Evolutionary conservation across 1,140 invertebrate species (phyloP), one percentile per base, ranked within the genome.

Genomic region (Caerostris darwini): DNA sequence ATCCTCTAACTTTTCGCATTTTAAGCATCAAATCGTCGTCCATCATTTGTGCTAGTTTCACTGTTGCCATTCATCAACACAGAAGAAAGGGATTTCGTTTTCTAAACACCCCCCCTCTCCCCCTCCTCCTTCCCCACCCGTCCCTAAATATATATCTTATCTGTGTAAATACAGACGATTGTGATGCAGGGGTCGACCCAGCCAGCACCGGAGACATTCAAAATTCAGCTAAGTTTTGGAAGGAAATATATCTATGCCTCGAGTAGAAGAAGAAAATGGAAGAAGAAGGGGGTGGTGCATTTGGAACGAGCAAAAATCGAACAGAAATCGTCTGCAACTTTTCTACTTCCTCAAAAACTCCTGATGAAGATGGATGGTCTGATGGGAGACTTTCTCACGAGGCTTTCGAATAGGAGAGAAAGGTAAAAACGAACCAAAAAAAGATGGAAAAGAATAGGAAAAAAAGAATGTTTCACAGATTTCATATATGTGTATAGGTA

Each of bases 351-450:
- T 19, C 12, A 81, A 81, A 81, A 81, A 81, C 7, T 81, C 17
- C 71, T 83, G 82, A 83, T 83, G 82, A 83, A 83, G 82, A 83
- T 83, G 82, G 82, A 83, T 83, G 17, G 14, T 54, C 56, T 58
- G 82, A 83, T 83, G 82, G 82, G 82, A 57, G 57, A 83, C 6
- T 83, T 83, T 83, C 56, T 56, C 54, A n/a, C 19, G 5, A 56
- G 56, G 7, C 56, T 19, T 83, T 58, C 56, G 14, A 58, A 83
- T 57, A 7, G 19, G 17, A 17, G 54, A 10, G 10, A 7, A 83
- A 10, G 56, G 53, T 0, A 57, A 57, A 8, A 19, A n/a, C 3
- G 8, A 71, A 14, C 19, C 5, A 34, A 34, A 53, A 8, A 10
- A 77, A 14, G 53, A 58, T 56, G n/a, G 56, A 8, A 50, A 77